Evolutionary conservation across 1,140 invertebrate species (phyloP).

Genomic region (Cyclargus thomasi): DNA sequence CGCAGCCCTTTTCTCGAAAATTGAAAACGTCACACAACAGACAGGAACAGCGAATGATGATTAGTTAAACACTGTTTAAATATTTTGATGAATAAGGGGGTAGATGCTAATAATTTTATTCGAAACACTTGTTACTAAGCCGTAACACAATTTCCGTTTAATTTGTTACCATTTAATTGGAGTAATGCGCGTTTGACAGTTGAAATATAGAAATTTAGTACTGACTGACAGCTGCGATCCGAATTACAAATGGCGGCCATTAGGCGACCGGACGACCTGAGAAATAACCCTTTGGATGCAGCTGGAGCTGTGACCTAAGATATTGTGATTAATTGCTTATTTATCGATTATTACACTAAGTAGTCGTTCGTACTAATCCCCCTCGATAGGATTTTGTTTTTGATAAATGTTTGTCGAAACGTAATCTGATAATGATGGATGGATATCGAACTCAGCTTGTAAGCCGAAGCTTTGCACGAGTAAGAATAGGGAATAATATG

Average conservation of each 20-base stretch:
- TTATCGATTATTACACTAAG: constrained; percentile 5
- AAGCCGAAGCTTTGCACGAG: too few species aligned
- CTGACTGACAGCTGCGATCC: neutral
- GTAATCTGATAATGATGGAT: neutral
- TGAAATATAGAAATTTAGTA: constrained; percentile 12
- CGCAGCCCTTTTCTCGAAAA: too few species aligned
- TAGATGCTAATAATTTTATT: too few species aligned
- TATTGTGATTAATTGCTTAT: constrained; percentile 6
- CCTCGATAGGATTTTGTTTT: neutral
- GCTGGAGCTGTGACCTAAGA: constrained; percentile 1
- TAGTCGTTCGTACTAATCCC: neutral
- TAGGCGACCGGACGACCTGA: neutral
- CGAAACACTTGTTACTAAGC: too few species aligned
- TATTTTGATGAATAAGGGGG: too few species aligned
- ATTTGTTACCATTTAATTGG: constrained; percentile 4
- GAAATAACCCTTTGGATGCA: constrained; percentile 12
- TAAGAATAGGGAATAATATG: too few species aligned
- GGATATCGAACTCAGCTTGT: too few species aligned
- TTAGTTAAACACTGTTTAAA: too few species aligned
- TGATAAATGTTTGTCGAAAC: neutral
- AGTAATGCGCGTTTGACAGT: neutral
- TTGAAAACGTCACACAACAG: too few species aligned
- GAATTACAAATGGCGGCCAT: constrained; percentile 5
- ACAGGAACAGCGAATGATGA: too few species aligned
- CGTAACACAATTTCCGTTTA: neutral